Conservation (phyloP, 2,888 invertebrate species). For the Polymixis lichenea region DNA sequence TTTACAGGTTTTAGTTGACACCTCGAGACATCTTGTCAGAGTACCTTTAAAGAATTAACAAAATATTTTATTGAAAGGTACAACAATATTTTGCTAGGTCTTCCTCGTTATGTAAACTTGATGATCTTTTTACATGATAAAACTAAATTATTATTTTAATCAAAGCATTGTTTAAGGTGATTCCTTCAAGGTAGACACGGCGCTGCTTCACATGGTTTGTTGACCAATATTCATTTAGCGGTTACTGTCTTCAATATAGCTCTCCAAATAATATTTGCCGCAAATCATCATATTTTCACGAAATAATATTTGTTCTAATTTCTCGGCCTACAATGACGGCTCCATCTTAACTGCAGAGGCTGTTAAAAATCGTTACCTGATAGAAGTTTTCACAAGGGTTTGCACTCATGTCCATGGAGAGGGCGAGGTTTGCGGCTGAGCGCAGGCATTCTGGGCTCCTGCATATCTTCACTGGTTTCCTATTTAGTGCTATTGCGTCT, state of each 20-base stretch:
- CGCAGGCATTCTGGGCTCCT: slow-evolving; percentile 93
- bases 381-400: slow-evolving; percentile 96
- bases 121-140: neutral
- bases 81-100: neutral
- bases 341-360: neutral
- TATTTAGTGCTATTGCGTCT: slow-evolving; percentile 79
- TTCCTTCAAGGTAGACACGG: neutral
- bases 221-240: neutral
- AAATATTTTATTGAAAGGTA: neutral
- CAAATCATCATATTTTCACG: neutral
- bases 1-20: neutral
- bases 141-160: neutral
- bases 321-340: neutral
- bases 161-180: neutral
- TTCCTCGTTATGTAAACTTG: neutral
- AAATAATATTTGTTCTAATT: neutral
- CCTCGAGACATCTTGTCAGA: neutral
- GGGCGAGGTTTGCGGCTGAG: slow-evolving; percentile 93
- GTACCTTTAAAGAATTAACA: neutral
- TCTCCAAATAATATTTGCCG: neutral
- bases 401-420: slow-evolving; percentile 93
- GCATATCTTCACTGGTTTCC: slow-evolving; percentile 86
- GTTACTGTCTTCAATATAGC: neutral
- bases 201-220: neutral
- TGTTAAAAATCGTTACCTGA: slow-evolving; percentile 85